These are phyloP conservation scores for Leptopilina boulardi DNA, from an alignment of 1,140 invertebrate genomes.

Conservation along the genomic window DNA sequence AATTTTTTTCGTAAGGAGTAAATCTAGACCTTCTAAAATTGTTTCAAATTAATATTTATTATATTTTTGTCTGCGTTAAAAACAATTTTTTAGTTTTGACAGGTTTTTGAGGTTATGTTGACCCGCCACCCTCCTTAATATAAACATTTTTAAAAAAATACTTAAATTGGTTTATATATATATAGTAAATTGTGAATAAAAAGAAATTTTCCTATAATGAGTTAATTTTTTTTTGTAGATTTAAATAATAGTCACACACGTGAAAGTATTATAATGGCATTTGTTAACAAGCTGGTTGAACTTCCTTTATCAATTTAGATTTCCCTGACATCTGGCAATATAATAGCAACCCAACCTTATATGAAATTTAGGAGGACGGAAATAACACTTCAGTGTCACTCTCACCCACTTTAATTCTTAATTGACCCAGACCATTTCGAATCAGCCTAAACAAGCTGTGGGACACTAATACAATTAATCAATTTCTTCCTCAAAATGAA, in stretches of 20 bases:
- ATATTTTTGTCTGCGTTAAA: no score
- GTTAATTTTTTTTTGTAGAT: neutral
- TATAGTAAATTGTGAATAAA: no score
- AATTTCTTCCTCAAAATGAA: neutral
- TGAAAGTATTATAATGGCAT: neutral
- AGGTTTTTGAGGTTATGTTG: no score
- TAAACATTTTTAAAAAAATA: no score
- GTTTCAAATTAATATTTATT: no score
- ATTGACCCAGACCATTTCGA: neutral
- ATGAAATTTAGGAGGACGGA: conserved; percentile 41
- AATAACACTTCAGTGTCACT: conserved; percentile 56
- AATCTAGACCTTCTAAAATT: no score
- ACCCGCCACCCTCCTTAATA: no score
- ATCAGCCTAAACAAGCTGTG: conserved; percentile 3
- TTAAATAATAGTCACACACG: neutral
- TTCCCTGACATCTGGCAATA: conserved; percentile 18
- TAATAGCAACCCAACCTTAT: neutral
- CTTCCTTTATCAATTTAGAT: neutral
- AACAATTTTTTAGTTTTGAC: no score
- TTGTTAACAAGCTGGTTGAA: neutral
- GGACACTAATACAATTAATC: neutral
- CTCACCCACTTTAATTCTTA: conserved; percentile 37
- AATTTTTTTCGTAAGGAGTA: no score
- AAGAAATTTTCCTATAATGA: no score
- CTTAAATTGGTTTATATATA: no score